Base-by-base conservation (phyloP, 2,113 vertebrate species). In the Smithornis capensis region DNA sequence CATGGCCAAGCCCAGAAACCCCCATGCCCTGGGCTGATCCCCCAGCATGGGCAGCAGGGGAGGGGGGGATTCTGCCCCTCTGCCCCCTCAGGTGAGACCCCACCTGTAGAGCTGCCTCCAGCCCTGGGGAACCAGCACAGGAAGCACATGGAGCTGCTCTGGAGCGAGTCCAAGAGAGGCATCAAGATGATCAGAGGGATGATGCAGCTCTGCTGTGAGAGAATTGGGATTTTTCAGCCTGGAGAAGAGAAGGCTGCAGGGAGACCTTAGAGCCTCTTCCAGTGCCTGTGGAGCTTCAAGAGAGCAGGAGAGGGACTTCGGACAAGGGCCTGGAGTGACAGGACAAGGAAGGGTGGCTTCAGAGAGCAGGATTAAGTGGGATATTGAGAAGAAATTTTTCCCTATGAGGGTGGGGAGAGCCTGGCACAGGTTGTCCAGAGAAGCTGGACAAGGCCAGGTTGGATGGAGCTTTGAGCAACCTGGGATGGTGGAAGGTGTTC, bases 261-360 rank as follows among this genome's bases (percentile, higher is more conserved):
- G 56, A 16, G 22, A 59, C 9, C 22, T 35, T 5, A 59, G 9
- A n/a, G n/a, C n/a, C 9, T n/a, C 13, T 59, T 35, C 6, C 22
- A 35, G 14, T 15, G 23, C 55, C 31, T 31, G 37, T 53, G 56
- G 33, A 16, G 25, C 56, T 6, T 8, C 1, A 1, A 7, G 33
- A n/a, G 21, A 74, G 3, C 10, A n/a, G n/a, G 25, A 37, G 27
- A 45, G 10, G 1, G 38, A 37, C 16, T 16, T 0, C 29, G 8
- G 0, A 6, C 8, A n/a, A 45, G 1, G 47, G 4, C 1, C 35
- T 53, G 49, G 38, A 8, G 27, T 0, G 68, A 0, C 67, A 83
- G 33, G 47, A 53, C 33, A 16, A 4, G 7, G 22, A n/a, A 21
- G 49, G 40, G 63, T 63, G 81, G 27, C 6, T 63, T 59, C 56